Evolutionary conservation across 2,797 vertebrate species (phyloP).

Genomic region (Sebastes vulpes): DNA sequence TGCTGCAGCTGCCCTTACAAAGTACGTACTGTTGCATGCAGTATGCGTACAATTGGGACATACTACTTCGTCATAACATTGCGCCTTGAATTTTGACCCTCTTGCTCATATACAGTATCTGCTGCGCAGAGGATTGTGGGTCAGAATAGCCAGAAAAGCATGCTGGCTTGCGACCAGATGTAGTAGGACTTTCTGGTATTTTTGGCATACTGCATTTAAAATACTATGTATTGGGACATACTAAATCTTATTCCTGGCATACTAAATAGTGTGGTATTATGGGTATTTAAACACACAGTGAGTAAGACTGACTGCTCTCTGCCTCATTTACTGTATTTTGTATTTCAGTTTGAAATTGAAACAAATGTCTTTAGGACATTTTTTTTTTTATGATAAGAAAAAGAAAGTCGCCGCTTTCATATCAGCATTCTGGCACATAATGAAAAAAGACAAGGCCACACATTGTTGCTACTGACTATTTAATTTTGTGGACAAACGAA

Average conservation of each 20-base stretch:
- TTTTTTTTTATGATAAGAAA: background rate
- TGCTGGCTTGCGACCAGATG: no score
- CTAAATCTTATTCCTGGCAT: fast-evolving
- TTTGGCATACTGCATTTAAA: no score
- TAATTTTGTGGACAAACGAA: conserved; percentile 87
- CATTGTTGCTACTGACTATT: conserved; percentile 83
- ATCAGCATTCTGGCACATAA: background rate
- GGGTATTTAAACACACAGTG: background rate
- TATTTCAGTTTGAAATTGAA: background rate
- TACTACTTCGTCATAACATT: no score
- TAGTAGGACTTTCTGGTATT: background rate
- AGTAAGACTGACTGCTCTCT: background rate
- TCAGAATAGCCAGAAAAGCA: no score
- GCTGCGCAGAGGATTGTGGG: no score
- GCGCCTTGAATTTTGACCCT: no score
- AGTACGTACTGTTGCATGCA: no score
- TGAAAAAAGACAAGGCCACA: conserved; percentile 38
- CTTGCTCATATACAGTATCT: no score
- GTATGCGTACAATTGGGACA: no score
- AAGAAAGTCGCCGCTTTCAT: background rate
- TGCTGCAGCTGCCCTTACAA: no score
- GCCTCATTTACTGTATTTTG: background rate
- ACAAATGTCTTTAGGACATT: background rate
- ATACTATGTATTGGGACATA: no score
- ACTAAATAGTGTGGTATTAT: no score